Conservation (phyloP, 2,113 vertebrate species). For the Paracanthobrama guichenoti region DNA sequence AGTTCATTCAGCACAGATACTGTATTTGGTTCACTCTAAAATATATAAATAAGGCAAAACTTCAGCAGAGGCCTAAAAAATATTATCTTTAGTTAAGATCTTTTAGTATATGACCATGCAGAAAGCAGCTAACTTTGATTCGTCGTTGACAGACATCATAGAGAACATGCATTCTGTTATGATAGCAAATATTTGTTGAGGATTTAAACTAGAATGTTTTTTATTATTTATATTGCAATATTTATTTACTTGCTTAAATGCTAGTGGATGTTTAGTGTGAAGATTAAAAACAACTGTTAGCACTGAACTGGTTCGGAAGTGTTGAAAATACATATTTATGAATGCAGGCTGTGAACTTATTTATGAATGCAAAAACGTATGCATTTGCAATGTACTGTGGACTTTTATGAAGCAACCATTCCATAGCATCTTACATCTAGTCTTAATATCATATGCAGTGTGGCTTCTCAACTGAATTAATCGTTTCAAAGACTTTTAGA, state of each 20-base stretch:
- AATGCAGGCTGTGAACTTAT: not conserved
- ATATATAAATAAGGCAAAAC: not conserved
- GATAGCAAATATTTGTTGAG: not conserved
- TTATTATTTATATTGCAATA: not conserved
- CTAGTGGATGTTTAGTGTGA: not conserved
- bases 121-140: not conserved
- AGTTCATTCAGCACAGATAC: not conserved
- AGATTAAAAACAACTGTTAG: not conserved
- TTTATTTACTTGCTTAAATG: not conserved
- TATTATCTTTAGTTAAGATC: not conserved
- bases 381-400: too few relatives aligned
- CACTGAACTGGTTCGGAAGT: not conserved
- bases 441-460: not conserved
- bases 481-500: not conserved
- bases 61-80: not conserved
- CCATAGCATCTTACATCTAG: not conserved
- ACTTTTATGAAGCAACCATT: not conserved
- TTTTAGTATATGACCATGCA: not conserved
- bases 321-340: slow-evolving; percentile 9
- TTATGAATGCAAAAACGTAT: not conserved
- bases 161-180: not conserved
- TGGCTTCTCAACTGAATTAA: not conserved
- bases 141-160: not conserved
- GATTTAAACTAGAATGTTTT: not conserved
- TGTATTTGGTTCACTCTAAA: not conserved